These are phyloP conservation scores for Cataglyphis livida DNA, from an alignment of 2,888 invertebrate species.

Conservation along the genomic window DNA sequence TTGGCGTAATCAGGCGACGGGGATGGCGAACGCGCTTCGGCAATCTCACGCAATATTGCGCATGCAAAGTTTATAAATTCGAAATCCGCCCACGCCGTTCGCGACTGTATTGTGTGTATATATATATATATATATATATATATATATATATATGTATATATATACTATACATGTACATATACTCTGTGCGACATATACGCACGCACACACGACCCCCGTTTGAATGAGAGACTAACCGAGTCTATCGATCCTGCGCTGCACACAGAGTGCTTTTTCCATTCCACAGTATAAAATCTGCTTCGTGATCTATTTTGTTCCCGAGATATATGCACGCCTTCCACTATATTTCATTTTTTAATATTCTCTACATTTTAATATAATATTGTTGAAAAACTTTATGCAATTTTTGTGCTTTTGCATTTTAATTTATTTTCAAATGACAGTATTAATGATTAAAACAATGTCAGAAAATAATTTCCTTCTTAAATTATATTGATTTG, in stretches of 20 bases:
- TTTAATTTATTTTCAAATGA: neutral
- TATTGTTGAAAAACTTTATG: neutral
- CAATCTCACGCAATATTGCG: slow-evolving; percentile 73
- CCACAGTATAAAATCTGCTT: neutral
- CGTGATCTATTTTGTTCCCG: slow-evolving; percentile 2
- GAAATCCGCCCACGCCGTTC: slow-evolving; percentile 50
- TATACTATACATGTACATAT: neutral
- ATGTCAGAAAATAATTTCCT: neutral
- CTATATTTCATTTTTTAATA: neutral
- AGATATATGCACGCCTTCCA: neutral
- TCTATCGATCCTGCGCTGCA: slow-evolving; percentile 61
- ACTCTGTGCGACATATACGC: neutral
- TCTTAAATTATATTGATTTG: neutral
- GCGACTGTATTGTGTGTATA: neutral
- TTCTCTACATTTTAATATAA: neutral
- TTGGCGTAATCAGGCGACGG: slow-evolving; percentile 74
- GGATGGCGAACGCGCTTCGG: slow-evolving; percentile 60
- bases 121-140: neutral
- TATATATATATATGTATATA: neutral
- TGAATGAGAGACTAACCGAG: slow-evolving; percentile 54
- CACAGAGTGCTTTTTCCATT: slow-evolving; percentile 25
- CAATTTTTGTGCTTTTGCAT: neutral
- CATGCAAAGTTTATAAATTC: slow-evolving; percentile 75
- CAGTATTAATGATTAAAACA: neutral
- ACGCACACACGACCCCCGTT: neutral